Conservation (phyloP, 2,888 invertebrate species). For the Rhagonycha lutea region DNA sequence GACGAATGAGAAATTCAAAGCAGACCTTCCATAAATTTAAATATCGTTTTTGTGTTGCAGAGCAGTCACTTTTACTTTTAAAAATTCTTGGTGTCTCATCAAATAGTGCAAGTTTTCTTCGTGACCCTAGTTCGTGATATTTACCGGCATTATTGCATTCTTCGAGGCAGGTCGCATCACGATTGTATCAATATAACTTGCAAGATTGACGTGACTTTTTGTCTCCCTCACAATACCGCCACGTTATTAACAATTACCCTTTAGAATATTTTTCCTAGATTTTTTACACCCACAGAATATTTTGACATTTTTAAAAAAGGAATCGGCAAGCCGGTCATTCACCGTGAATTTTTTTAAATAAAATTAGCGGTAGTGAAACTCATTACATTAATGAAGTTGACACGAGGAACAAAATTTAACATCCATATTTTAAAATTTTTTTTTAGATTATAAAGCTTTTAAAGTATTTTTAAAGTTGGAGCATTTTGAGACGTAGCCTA, state of each 20-base stretch:
- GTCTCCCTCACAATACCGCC: conserved; percentile 27
- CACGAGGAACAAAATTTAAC: background rate
- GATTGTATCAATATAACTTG: conserved; percentile 32
- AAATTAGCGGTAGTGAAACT: background rate
- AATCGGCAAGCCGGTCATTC: background rate
- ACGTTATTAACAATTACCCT: conserved; percentile 32
- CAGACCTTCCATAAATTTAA: background rate
- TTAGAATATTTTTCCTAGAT: background rate
- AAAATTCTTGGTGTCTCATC: conserved; percentile 25
- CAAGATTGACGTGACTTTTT: conserved; percentile 31
- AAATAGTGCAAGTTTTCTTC: conserved; percentile 31
- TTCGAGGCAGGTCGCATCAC: conserved; percentile 31
- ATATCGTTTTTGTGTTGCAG: background rate
- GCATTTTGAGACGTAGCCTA: conserved; percentile 11
- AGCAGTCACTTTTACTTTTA: conserved; percentile 18
- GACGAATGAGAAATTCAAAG: background rate
- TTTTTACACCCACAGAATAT: background rate
- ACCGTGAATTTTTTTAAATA: background rate
- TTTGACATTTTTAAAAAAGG: background rate
- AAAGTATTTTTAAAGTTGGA: conserved; percentile 20
- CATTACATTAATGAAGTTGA: background rate
- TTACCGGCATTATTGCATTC: conserved; percentile 31
- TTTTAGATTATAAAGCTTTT: conserved; percentile 22
- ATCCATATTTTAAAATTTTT: background rate
- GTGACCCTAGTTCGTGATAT: conserved; percentile 33